Evolutionary conservation across 2,797 vertebrate genomes (phyloP), one percentile per base, ranked within the genome.

Genomic region (Hemibagrus guttatus): DNA sequence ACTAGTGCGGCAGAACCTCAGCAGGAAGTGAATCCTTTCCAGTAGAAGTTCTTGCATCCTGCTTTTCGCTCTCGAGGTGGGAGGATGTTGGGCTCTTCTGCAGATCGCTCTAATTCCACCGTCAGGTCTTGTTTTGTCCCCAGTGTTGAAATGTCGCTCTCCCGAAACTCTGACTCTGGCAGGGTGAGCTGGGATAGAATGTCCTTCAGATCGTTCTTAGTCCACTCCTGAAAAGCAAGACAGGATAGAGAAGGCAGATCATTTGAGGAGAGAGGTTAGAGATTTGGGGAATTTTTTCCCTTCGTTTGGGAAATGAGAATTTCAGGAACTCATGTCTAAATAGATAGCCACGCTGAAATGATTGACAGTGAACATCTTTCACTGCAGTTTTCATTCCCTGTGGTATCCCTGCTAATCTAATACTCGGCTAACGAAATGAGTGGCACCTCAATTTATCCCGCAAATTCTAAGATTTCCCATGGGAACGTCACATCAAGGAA

Each of bases 31-130:
- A 94, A 93, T 46, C 95, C 95, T 84, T 96, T 96, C 95, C 95
- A 96, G 91, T 95, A 96, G 93, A 96, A 96, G 92, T 95, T 95
- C 89, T 95, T 96, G 93, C 95, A 96, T 86, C 94, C 94, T 0
- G 94, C 93, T 90, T 96, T 96, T 66, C 95, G 94, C 74, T 95
- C 95, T 0, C 95, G 93, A 2, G 93, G 91, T 0, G 92, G 92
- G 19, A 93, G 64, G 88, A 71, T 94, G 91, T 94, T 93, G 8
- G 92, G 84, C 16, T 90, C 78, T 5, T 95, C 95, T 0, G 90
- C 92, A 0, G 95, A 95, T 21, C 95, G 92, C 84, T 95, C 94
- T 66, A 94, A 89, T 85, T 94, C 93, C 89, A 92, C 56, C n/a
- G 89, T 92, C 1, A 88, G 68, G 52, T 91, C 86, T 21, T 91